A percentile compares a stretch with the other conserved stretches of the same genome.
phyloP scores from a whole-genome alignment of 2,797 vertebrate species.

The Geotria australis region DNA sequence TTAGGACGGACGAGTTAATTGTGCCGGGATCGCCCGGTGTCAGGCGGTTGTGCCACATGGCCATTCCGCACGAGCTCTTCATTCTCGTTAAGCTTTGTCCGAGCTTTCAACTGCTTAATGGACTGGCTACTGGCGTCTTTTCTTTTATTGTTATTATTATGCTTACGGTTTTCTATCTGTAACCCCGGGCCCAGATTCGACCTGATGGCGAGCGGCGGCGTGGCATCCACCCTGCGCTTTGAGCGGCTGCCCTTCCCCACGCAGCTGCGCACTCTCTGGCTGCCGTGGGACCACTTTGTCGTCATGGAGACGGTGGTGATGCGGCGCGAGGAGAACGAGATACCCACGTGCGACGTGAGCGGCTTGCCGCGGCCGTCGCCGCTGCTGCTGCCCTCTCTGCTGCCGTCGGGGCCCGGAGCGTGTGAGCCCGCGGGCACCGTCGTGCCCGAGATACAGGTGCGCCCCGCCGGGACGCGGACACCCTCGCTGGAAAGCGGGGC shows the following conservation, averaged over 20 bases:
- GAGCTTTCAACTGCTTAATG: no score
- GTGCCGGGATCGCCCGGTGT: no score
- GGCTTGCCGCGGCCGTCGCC: conserved; percentile 62
- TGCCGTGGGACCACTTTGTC: conserved; percentile 91
- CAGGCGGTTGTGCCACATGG: no score
- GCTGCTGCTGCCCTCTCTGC: conserved; percentile 43
- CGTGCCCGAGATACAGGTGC: conserved; percentile 86
- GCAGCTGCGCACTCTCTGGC: conserved; percentile 79
- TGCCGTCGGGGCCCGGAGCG: conserved; percentile 60
- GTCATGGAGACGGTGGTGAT: conserved; percentile 94
- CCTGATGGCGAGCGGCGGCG: conserved; percentile 62
- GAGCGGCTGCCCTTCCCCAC: conserved; percentile 87
- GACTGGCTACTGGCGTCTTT: no score
- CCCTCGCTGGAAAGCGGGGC: no score
- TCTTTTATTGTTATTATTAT: no score
- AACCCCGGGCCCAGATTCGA: conserved; percentile 34
- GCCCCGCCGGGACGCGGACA: not conserved
- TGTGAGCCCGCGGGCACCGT: conserved; percentile 54
- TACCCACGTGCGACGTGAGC: conserved; percentile 89
- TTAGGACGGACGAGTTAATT: no score
- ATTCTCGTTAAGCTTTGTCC: no score
- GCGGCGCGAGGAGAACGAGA: conserved; percentile 91
- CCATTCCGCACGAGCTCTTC: no score
- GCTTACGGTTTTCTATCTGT: no score
- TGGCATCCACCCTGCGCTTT: conserved; percentile 55